A percentile compares a stretch with the other conserved stretches of the same genome.
phyloP scores from a whole-genome alignment of 1,140 invertebrate species.

The Drosophila tristis region DNA sequence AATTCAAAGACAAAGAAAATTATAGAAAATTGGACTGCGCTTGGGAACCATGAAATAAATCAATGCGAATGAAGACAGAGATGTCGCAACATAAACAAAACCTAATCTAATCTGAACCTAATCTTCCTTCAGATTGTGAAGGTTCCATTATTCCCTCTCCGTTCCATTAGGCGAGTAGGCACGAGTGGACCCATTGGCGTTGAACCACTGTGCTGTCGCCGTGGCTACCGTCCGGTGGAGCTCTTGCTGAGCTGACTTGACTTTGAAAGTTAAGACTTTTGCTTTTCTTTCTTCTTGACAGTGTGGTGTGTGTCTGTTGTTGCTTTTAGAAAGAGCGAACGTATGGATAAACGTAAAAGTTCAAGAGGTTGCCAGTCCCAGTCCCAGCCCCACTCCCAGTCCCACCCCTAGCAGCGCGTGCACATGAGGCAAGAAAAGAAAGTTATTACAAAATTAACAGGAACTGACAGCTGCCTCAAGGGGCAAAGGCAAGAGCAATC shows the following conservation, averaged over 20 bases:
- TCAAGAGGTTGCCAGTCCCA: conserved; percentile 67
- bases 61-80: too few relatives aligned
- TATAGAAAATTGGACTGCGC: neutral
- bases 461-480: conserved; percentile 70
- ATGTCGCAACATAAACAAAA: too few relatives aligned
- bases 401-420: conserved; percentile 2
- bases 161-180: too few relatives aligned
- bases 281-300: conserved; percentile 54
- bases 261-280: conserved; percentile 78
- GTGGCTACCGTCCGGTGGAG: conserved; percentile 55
- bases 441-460: conserved; percentile 76
- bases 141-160: too few relatives aligned
- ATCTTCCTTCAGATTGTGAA: too few relatives aligned
- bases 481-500: neutral
- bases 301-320: conserved; percentile 24
- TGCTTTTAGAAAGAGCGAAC: conserved; percentile 74
- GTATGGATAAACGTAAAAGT: conserved; percentile 71
- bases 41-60: conserved; percentile 4
- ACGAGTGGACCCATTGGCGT: neutral
- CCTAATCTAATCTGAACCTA: too few relatives aligned
- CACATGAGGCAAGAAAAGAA: conserved; percentile 77
- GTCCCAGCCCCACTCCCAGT: conserved; percentile 3
- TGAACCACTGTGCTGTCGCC: conserved; percentile 50
- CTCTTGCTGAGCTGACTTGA: conserved; percentile 4
- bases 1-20: conserved; percentile 37